Conservation (phyloP, 2,888 invertebrate species). For the Lycia hirtaria region DNA sequence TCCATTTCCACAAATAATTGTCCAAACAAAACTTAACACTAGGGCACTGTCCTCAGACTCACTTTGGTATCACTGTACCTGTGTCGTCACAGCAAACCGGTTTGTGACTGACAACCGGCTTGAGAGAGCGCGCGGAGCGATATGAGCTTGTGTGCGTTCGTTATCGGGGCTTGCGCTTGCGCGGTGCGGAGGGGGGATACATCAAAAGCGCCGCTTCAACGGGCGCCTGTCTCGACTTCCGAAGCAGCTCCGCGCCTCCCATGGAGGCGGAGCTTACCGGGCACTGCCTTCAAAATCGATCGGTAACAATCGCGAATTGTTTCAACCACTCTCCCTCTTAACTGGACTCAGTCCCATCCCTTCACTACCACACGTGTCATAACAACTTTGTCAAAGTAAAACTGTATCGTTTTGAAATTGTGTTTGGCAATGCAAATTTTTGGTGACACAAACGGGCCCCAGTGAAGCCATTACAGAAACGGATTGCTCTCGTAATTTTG, state of each 20-base stretch:
- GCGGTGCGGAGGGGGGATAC: constrained; percentile 60
- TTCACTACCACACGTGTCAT: constrained; percentile 4
- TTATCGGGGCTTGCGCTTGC: constrained; percentile 72
- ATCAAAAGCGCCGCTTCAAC: constrained; percentile 78
- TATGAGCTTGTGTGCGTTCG: constrained; percentile 82
- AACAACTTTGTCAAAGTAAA: constrained; percentile 60
- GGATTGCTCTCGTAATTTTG: constrained; percentile 80
- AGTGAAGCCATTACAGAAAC: constrained; percentile 76
- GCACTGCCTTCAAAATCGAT: constrained; percentile 82
- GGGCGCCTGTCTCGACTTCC: constrained; percentile 81
- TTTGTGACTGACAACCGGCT: constrained; percentile 81
- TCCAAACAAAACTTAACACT: constrained; percentile 74
- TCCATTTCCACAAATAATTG: constrained; percentile 76
- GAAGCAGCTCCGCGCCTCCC: constrained; percentile 80
- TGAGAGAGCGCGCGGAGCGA: constrained; percentile 80
- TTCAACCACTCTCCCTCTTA: constrained; percentile 51
- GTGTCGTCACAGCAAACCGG: constrained; percentile 79
- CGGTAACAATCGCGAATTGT: constrained; percentile 71
- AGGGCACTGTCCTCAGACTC: constrained; percentile 65
- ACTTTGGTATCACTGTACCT: constrained; percentile 71
- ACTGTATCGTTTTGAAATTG: constrained; percentile 57
- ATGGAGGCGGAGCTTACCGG: constrained; percentile 76
- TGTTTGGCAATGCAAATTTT: constrained; percentile 75
- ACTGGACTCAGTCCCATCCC: constrained; percentile 57
- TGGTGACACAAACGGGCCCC: constrained; percentile 72